Evolutionary conservation across 2,113 vertebrate genomes (phyloP), one percentile per base, ranked within the genome.

Genomic region (Narcine bancroftii): DNA sequence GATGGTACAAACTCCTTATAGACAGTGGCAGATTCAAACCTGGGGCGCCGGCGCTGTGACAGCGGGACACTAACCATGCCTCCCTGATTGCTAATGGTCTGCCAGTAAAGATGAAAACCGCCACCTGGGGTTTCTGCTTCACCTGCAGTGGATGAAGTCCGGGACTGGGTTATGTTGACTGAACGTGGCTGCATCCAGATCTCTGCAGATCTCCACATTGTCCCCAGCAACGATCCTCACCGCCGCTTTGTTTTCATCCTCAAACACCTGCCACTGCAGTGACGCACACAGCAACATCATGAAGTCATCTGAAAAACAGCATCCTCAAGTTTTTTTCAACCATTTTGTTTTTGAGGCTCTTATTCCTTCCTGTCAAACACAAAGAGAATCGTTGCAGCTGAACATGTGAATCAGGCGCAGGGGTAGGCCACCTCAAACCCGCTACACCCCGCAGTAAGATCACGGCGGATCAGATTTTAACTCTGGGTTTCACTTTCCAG

Each of bases 201-300:
- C 98, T 96, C 98, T 96, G 93, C 98, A 99, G 93, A 99, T 99
- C 95, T 99, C 99, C n/a, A 98, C 98, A 13, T 99, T 99, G 95
- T 99, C 98, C 21, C 98, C 98, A 0, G 98, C 99, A 95, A 98
- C 97, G 93, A 99, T 95, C 36, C 98, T 95, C 2, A 99, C 97
- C 0, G 97, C 97, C 15, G 97, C 97, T 93, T 97, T 97, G 93
- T 98, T 99, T 95, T 99, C 98, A 26, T 99, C 98, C 11, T 99
- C 98, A 93, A 99, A 99, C 2, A 98, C 96, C 94, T 98, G 97
- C 94, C 97, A 96, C 96, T 99, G 99, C 89, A 99, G 95, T 4
- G 99, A 99, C 93, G 98, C 98, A 53, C 98, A 99, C 87, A 99
- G 95, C 93, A 99, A 96, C 94, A 99, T 93, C 97, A 99, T 97